A percentile compares a stretch with the other conserved stretches of the same genome.
Conservation (phyloP, 2,797 vertebrate genomes). For the Galagoides demidoff region DNA sequence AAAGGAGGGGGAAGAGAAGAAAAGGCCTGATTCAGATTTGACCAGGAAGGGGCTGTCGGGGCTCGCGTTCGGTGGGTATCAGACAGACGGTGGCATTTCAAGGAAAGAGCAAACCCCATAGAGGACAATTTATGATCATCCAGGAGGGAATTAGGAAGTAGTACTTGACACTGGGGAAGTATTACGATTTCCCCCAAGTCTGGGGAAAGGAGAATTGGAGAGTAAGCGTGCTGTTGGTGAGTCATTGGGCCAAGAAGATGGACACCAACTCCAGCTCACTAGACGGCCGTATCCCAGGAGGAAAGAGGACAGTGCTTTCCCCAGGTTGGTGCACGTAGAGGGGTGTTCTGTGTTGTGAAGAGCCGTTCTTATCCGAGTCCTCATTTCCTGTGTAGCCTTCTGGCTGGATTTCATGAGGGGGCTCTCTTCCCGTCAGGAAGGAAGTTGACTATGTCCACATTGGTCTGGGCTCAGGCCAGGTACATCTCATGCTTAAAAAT, state of each 20-base stretch:
- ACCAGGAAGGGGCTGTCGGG: not conserved
- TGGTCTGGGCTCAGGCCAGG: conserved; percentile 74
- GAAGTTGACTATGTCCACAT: conserved; percentile 75
- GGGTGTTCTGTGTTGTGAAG: conserved; percentile 22
- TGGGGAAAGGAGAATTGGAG: not conserved
- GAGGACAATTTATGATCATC: not conserved
- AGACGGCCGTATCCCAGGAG: not conserved
- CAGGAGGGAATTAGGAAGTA: not conserved
- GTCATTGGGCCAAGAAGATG: not conserved
- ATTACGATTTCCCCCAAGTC: not conserved
- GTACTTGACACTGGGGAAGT: not conserved
- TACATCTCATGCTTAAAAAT: conserved; percentile 80
- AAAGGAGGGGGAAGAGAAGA: not conserved
- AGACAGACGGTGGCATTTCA: not conserved
- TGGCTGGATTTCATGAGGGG: conserved; percentile 71
- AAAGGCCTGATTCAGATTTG: not conserved
- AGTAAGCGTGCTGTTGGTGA: not conserved
- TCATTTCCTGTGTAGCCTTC: conserved; percentile 73
- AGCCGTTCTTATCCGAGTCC: not conserved
- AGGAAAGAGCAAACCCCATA: not conserved
- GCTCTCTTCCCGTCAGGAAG: conserved; percentile 79
- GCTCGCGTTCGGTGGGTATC: not conserved
- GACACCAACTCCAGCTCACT: not conserved
- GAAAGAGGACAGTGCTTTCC: not conserved
- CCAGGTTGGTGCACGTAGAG: not conserved